Percentiles rank a stretch among this genome's conserved stretches.
These are phyloP conservation scores for Polyergus mexicanus DNA, from an alignment of 1,140 invertebrate genomes.

Conservation along the genomic window DNA sequence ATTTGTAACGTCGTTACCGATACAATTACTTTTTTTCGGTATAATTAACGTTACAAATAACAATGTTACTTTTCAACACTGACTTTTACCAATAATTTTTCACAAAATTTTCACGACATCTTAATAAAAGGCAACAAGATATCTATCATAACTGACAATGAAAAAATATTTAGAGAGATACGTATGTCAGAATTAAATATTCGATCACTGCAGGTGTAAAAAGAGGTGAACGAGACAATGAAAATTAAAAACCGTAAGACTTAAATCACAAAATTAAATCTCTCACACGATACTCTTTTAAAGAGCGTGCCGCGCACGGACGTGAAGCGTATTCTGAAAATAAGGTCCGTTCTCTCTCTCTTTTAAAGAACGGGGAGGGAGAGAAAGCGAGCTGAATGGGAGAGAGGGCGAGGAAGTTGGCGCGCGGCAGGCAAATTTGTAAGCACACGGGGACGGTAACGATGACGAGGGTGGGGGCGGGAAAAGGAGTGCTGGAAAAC, in stretches of 20 bases:
- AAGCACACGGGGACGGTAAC: not conserved
- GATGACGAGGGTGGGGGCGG: not conserved
- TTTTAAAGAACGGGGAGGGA: not conserved
- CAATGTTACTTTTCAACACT: too few species aligned
- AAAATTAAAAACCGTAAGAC: constrained; percentile 31
- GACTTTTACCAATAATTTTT: not conserved
- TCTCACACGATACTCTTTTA: constrained; percentile 24
- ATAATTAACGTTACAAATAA: too few species aligned
- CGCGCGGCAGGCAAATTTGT: constrained; percentile 63
- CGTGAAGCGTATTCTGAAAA: constrained; percentile 65
- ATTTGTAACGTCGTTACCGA: too few species aligned
- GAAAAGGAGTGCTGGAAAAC: constrained; percentile 27
- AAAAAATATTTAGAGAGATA: not conserved
- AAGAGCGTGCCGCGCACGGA: constrained; percentile 24
- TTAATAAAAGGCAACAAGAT: not conserved
- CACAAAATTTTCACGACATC: not conserved
- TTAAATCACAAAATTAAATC: constrained; percentile 42
- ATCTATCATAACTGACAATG: not conserved
- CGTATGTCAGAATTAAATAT: not conserved
- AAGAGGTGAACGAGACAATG: not conserved
- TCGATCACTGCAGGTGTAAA: not conserved
- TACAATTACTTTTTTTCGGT: too few species aligned
- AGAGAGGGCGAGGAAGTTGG: constrained; percentile 39
- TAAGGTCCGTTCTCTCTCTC: constrained; percentile 42
- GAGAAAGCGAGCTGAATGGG: too few species aligned